Evolutionary conservation across 1,140 invertebrate species (phyloP).

Genomic region (Lepidurus packardi): DNA sequence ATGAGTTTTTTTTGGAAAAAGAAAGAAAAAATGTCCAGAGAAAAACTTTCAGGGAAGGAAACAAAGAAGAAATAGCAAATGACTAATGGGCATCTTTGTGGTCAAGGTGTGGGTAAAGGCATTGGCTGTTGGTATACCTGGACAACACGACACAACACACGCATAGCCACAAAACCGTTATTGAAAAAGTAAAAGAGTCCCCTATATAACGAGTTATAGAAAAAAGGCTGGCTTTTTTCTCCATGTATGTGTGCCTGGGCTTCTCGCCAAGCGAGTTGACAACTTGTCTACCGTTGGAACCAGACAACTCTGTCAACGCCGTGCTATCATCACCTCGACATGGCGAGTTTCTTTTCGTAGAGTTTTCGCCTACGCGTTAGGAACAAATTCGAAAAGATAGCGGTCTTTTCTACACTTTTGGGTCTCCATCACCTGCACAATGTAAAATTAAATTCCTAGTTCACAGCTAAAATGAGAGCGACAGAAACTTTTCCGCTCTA

Average conservation of each 20-base stretch:
- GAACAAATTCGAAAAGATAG: neutral
- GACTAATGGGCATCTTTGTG: constrained; percentile 21
- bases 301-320: constrained; percentile 20
- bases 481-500: too few species aligned
- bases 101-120: constrained; percentile 21
- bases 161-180: constrained; percentile 9
- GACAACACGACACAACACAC: constrained; percentile 15
- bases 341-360: neutral
- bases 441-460: too few species aligned
- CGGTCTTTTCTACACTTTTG: neutral
- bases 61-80: neutral
- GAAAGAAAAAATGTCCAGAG: neutral
- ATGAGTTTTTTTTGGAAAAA: neutral
- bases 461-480: too few species aligned
- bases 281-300: constrained; percentile 12
- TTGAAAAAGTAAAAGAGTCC: neutral
- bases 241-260: neutral
- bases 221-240: neutral
- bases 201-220: neutral
- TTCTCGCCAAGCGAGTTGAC: constrained; percentile 8
- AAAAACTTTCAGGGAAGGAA: neutral
- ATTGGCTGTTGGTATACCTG: constrained; percentile 6
- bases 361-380: neutral
- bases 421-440: too few species aligned
- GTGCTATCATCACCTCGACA: constrained; percentile 13